These are phyloP conservation scores for Forbesichthys papilliferus DNA, from an alignment of 2,113 vertebrate species.

Conservation along the genomic window DNA sequence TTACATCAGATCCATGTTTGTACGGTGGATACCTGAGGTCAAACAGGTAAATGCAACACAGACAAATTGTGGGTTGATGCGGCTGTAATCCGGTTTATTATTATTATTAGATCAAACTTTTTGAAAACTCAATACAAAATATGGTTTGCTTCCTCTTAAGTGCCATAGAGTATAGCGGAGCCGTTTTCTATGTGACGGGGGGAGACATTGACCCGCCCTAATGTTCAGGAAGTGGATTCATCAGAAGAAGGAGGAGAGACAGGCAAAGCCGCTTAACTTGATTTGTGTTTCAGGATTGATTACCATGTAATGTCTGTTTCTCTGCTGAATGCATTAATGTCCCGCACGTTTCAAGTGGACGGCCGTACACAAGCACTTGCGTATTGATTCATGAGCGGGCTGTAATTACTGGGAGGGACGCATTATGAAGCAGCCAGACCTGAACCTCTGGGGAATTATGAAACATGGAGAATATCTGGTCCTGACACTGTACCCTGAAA, in stretches of 20 bases:
- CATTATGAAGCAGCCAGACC: slow-evolving; percentile 17
- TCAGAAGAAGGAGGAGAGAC: slow-evolving; percentile 26
- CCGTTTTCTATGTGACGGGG: slow-evolving; percentile 54
- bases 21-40: too few species aligned
- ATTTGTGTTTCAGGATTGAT: slow-evolving; percentile 76
- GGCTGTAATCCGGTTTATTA: neutral
- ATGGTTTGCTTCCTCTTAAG: slow-evolving; percentile 41
- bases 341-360: slow-evolving; percentile 59
- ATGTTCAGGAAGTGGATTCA: slow-evolving; percentile 69
- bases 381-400: slow-evolving; percentile 70
- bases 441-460: too few species aligned
- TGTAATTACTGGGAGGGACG: slow-evolving; percentile 63
- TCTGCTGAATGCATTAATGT: slow-evolving; percentile 67
- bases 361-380: slow-evolving; percentile 66
- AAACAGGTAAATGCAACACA: too few species aligned
- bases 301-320: slow-evolving; percentile 71
- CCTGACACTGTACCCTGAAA: neutral
- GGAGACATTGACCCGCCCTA: slow-evolving; percentile 55
- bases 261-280: slow-evolving; percentile 52
- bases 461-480: too few species aligned
- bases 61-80: too few species aligned
- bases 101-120: slow-evolving; percentile 3
- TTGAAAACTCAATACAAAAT: slow-evolving; percentile 46
- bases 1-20: too few species aligned
- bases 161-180: slow-evolving; percentile 32